Evolutionary conservation across 2,888 invertebrate genomes (phyloP).

Genomic region (Rhamnusium bicolor): DNA sequence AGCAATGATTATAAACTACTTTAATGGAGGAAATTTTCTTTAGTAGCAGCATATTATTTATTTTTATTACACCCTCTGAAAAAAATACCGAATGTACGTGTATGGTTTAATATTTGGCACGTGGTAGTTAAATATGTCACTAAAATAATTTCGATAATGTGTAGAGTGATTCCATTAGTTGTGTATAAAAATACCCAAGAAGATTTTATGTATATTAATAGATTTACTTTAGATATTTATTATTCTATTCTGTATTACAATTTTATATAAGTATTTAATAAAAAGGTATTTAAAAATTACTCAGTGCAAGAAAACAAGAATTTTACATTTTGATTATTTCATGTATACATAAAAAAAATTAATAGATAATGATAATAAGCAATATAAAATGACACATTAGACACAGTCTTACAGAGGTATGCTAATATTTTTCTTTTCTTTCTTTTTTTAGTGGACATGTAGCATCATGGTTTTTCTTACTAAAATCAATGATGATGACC

Average conservation of each 20-base stretch:
- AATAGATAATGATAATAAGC: too few relatives aligned
- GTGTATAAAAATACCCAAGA: conserved; percentile 62
- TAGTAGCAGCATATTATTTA: background rate
- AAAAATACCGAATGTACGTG: background rate
- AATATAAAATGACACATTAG: too few relatives aligned
- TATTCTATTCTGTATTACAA: background rate
- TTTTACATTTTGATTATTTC: too few relatives aligned
- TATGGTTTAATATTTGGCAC: conserved; percentile 54
- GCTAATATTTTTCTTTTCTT: conserved; percentile 13
- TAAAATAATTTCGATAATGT: conserved; percentile 66
- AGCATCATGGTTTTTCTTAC: conserved; percentile 72
- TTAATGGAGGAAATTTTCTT: background rate
- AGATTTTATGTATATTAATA: conserved; percentile 27
- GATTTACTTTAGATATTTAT: conserved; percentile 24
- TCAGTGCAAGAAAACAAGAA: background rate
- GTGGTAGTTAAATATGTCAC: conserved; percentile 65
- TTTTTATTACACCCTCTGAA: background rate
- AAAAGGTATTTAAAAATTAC: background rate
- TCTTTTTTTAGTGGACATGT: conserved; percentile 71
- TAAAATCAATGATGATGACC: conserved; percentile 64
- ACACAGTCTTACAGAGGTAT: too few relatives aligned
- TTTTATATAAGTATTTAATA: background rate
- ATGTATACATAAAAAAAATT: too few relatives aligned
- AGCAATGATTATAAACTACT: background rate
- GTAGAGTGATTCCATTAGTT: conserved; percentile 69